phyloP scores from a whole-genome alignment of 2,797 vertebrate species.

The Hippoglossus hippoglossus region DNA sequence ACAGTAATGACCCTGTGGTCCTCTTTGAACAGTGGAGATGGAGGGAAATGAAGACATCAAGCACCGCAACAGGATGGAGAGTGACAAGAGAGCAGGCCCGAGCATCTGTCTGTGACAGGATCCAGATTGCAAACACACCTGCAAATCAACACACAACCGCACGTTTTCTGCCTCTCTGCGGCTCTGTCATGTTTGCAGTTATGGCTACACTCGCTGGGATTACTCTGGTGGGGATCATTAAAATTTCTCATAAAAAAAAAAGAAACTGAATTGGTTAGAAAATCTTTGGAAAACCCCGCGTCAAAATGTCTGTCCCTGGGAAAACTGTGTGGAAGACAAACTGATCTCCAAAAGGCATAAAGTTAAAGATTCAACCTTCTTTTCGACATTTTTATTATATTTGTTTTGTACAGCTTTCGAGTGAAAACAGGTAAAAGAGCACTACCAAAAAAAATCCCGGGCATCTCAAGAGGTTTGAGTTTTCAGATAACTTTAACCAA shows the following conservation, averaged over 20 bases:
- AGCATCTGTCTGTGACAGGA: constrained; percentile 74
- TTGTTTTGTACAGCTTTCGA: background rate
- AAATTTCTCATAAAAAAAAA: constrained; percentile 28
- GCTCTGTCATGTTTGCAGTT: constrained; percentile 31
- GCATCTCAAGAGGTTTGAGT: background rate
- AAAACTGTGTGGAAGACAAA: background rate
- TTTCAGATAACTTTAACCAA: background rate
- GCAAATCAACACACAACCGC: constrained; percentile 57
- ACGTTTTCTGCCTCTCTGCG: constrained; percentile 36
- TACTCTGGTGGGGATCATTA: constrained; percentile 37
- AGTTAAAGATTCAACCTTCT: background rate
- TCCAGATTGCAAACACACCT: constrained; percentile 61
- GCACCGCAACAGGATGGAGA: constrained; percentile 58
- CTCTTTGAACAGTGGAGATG: constrained; percentile 29
- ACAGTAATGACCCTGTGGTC: constrained; percentile 25
- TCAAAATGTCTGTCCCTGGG: background rate
- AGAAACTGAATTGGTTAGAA: constrained; percentile 7
- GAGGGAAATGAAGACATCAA: constrained; percentile 64
- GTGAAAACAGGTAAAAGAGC: too few relatives aligned
- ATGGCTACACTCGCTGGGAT: constrained; percentile 34
- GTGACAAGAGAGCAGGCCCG: constrained; percentile 65
- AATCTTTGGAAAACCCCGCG: background rate
- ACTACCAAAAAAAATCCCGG: too few relatives aligned
- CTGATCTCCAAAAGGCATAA: background rate
- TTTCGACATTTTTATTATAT: background rate